Evolutionary conservation across 2,113 vertebrate genomes (phyloP).

Genomic region (Solenodon paradoxus): DNA sequence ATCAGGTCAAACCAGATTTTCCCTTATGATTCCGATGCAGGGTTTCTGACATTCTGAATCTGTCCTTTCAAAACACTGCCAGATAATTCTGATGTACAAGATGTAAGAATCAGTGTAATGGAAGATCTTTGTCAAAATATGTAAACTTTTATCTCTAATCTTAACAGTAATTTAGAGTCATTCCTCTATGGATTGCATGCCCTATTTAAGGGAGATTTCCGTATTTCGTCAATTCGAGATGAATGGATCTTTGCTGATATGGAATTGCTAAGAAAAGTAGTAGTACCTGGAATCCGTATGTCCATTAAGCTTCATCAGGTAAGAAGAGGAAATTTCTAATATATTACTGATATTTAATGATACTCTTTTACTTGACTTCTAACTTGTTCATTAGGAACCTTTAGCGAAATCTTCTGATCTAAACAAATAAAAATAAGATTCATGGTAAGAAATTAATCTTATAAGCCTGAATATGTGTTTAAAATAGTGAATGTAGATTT

Average conservation of each 20-base stretch:
- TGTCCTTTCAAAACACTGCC: neutral
- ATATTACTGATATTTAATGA: neutral
- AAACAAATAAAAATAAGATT: conserved; percentile 6
- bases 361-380: neutral
- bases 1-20: neutral
- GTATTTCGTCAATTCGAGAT: conserved; percentile 97
- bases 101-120: conserved; percentile 5
- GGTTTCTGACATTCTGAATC: neutral
- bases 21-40: neutral
- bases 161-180: conserved; percentile 95
- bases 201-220: conserved; percentile 98
- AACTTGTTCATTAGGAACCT: neutral
- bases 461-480: neutral
- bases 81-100: neutral
- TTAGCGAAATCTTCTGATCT: conserved; percentile 33
- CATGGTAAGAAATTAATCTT: neutral
- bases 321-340: conserved; percentile 34
- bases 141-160: conserved; percentile 22
- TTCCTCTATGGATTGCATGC: conserved; percentile 98
- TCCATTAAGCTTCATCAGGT: conserved; percentile 99
- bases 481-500: neutral
- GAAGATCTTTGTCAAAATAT: conserved; percentile 39
- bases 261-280: conserved; percentile 97
- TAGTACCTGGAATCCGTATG: conserved; percentile 98
- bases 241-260: conserved; percentile 99